These are phyloP conservation scores for Cryptosula pallasiana DNA, from an alignment of 2,888 invertebrate genomes.

Conservation along the genomic window DNA sequence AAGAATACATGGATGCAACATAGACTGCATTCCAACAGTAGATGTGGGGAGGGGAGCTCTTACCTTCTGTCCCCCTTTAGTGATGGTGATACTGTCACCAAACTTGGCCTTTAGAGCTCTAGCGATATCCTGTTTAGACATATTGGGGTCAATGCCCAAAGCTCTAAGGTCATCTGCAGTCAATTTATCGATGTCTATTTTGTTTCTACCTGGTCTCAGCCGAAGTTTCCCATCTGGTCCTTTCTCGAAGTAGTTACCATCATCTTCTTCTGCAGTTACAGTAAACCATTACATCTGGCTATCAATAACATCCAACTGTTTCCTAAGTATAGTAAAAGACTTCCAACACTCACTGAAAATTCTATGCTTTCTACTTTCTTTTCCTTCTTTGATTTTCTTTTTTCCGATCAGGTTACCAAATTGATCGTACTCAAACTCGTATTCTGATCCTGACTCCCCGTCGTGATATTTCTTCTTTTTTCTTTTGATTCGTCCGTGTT, in stretches of 20 bases:
- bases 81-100: slow-evolving; percentile 42
- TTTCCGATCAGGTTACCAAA: slow-evolving; percentile 31
- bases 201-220: slow-evolving; percentile 48
- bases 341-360: background rate
- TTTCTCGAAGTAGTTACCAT: slow-evolving; percentile 44
- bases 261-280: slow-evolving; percentile 31
- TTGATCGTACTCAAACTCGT: slow-evolving; percentile 28
- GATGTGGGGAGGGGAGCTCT: too few species aligned
- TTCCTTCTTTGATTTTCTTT: slow-evolving; percentile 30
- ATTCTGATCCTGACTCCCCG: slow-evolving; percentile 28
- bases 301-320: too few species aligned
- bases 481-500: slow-evolving; percentile 36
- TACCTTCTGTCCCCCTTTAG: slow-evolving; percentile 35
- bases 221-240: slow-evolving; percentile 43
- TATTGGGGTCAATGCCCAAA: slow-evolving; percentile 48
- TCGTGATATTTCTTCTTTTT: slow-evolving; percentile 34
- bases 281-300: too few species aligned
- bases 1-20: too few species aligned
- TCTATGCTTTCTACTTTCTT: slow-evolving; percentile 13
- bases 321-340: too few species aligned
- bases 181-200: slow-evolving; percentile 48
- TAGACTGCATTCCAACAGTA: background rate
- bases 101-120: slow-evolving; percentile 48
- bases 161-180: slow-evolving; percentile 45
- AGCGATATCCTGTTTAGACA: slow-evolving; percentile 49